phyloP scores from a whole-genome alignment of 2,888 invertebrate genomes.

The Acanthosepion lycidas region DNA sequence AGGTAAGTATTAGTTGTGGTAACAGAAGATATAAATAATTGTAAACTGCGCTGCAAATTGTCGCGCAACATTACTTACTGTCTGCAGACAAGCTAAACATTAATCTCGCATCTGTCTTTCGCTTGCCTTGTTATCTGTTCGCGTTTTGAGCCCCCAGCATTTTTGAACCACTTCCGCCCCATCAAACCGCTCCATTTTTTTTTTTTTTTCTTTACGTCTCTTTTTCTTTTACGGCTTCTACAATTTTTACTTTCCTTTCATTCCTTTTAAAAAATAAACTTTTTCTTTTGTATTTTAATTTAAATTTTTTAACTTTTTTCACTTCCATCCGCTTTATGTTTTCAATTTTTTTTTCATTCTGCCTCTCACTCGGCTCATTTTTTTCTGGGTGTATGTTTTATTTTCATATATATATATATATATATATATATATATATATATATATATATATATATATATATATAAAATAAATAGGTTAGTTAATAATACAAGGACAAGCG shows the following conservation, averaged over 20 bases:
- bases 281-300: neutral
- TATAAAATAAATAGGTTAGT: no score
- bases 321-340: neutral
- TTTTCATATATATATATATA: neutral
- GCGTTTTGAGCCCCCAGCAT: neutral
- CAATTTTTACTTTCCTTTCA: neutral
- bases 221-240: neutral
- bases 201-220: neutral
- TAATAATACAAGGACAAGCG: no score
- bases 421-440: conserved; percentile 33
- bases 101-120: neutral
- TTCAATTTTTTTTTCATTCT: neutral
- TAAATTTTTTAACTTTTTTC: neutral
- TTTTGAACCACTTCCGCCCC: neutral
- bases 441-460: neutral
- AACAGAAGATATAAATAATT: neutral
- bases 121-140: neutral
- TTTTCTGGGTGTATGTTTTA: neutral
- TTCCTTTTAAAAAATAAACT: neutral
- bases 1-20: neutral
- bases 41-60: no score
- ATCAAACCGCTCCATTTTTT: neutral
- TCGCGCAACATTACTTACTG: no score
- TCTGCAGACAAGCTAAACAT: no score
- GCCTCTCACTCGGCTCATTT: neutral